Percentiles rank a stretch among this genome's conserved stretches.
phyloP scores from a whole-genome alignment of 1,140 invertebrate genomes.

The Pteromalus puparum region DNA sequence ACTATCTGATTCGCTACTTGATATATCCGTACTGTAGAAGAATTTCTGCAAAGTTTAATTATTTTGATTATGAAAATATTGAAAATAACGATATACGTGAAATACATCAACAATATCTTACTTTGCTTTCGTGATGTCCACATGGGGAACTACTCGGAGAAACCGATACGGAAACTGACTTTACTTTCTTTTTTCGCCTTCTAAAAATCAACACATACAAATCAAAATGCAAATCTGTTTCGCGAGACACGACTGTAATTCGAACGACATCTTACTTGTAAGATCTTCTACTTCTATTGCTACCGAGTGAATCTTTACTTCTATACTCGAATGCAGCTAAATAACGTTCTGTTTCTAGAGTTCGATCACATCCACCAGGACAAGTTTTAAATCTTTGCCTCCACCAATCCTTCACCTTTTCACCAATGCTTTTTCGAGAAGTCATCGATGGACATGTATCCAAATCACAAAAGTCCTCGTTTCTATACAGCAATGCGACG shows the following conservation, averaged over 20 bases:
- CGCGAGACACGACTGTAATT: neutral
- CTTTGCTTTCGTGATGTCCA: conserved; percentile 4
- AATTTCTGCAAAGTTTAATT: conserved; percentile 44
- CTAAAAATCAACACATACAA: conserved; percentile 38
- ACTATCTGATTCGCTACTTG: conserved; percentile 52
- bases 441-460: conserved; percentile 48
- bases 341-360: conserved; percentile 58
- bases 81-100: neutral
- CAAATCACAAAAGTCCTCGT: conserved; percentile 58
- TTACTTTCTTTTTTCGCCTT: conserved; percentile 54
- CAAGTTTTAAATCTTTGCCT: conserved; percentile 56
- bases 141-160: conserved; percentile 51
- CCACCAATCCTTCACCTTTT: conserved; percentile 58
- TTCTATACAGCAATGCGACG: conserved; percentile 61
- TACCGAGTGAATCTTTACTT: conserved; percentile 57
- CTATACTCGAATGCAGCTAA: conserved; percentile 58
- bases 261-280: conserved; percentile 52
- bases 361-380: conserved; percentile 51
- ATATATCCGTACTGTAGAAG: conserved; percentile 57
- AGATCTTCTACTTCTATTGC: conserved; percentile 54
- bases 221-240: neutral
- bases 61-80: neutral
- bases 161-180: conserved; percentile 46
- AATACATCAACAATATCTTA: conserved; percentile 17
- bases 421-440: conserved; percentile 33